phyloP scores from a whole-genome alignment of 2,888 invertebrate species.

The Cephonodes hylas region DNA sequence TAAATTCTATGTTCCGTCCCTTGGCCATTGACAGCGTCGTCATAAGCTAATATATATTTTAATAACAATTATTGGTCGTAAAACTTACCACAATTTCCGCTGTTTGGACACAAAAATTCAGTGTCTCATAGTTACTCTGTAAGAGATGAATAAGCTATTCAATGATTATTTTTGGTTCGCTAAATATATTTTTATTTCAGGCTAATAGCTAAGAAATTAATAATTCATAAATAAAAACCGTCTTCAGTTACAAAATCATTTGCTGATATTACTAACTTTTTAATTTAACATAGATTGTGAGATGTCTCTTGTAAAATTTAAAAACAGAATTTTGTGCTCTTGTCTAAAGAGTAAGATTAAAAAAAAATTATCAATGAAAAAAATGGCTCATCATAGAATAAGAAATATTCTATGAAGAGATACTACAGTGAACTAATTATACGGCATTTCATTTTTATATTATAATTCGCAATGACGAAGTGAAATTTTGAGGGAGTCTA shows the following conservation, averaged over 20 bases:
- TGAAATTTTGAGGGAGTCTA: too few species aligned
- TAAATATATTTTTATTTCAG: neutral
- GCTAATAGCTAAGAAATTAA: neutral
- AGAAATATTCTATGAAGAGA: too few species aligned
- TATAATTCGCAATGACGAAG: too few species aligned
- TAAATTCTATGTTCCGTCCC: neutral
- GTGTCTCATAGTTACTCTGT: constrained; percentile 8
- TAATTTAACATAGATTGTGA: too few species aligned
- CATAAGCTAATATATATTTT: constrained; percentile 12
- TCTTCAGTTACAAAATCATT: neutral
- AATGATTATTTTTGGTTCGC: neutral
- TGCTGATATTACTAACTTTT: neutral
- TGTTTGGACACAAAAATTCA: constrained; percentile 5
- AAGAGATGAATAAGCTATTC: neutral
- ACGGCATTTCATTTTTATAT: too few species aligned
- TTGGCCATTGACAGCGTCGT: constrained; percentile 10
- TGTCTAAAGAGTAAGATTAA: too few species aligned
- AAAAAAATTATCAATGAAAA: too few species aligned
- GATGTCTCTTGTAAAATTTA: too few species aligned
- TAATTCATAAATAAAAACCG: neutral
- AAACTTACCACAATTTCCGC: constrained; percentile 16
- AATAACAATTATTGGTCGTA: constrained; percentile 10
- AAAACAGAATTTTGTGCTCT: too few species aligned
- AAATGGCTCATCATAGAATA: too few species aligned
- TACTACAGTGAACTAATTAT: too few species aligned